Conservation (phyloP, 2,797 vertebrate genomes). For the Pitangus sulphuratus region DNA sequence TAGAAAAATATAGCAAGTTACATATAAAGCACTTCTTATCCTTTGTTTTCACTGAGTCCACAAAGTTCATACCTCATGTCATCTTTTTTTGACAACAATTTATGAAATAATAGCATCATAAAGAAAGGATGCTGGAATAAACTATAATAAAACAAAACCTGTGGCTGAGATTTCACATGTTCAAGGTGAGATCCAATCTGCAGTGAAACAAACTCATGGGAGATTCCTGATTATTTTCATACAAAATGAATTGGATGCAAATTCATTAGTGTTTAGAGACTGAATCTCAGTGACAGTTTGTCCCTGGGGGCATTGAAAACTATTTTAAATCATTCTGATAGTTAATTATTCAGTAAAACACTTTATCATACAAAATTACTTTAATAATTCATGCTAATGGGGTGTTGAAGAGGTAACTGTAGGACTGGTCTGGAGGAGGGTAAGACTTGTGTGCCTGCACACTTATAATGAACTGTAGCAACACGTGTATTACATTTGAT, state of each 20-base stretch:
- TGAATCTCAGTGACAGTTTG: conserved; percentile 44
- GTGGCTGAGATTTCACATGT: neutral
- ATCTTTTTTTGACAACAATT: neutral
- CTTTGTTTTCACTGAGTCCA: neutral
- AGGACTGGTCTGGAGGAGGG: neutral
- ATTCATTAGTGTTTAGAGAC: conserved; percentile 11
- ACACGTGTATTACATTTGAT: neutral
- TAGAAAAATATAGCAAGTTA: neutral
- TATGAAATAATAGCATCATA: neutral
- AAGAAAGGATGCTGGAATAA: neutral
- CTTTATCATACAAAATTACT: conserved; percentile 20
- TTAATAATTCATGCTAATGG: conserved; percentile 47
- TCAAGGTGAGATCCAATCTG: neutral
- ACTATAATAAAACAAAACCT: neutral
- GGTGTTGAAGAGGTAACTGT: neutral
- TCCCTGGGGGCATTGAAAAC: conserved; percentile 19
- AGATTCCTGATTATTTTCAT: conserved; percentile 40
- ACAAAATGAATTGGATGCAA: conserved; percentile 51
- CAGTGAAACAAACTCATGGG: neutral
- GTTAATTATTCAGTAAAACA: conserved; percentile 43
- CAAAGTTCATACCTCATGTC: neutral
- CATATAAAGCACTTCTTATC: neutral
- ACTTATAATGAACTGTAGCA: neutral
- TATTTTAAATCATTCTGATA: conserved; percentile 22
- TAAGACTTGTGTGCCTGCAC: neutral